Evolutionary conservation across 2,888 invertebrate genomes (phyloP), one percentile per base, ranked within the genome.

Genomic region (Cantharis rustica): DNA sequence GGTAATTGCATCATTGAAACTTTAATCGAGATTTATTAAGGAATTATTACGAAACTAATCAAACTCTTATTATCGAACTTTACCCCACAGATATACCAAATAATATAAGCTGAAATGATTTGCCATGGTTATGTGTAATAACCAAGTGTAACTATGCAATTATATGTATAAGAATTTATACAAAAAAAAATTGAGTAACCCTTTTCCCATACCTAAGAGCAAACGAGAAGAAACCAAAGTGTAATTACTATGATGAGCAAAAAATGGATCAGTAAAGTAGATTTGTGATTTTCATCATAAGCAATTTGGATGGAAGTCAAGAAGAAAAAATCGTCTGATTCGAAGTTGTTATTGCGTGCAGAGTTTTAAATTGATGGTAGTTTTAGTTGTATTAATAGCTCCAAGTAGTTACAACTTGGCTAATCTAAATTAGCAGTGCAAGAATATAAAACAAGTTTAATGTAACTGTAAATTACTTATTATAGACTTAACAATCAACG

Each of bases 401-500:
- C n/a, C 31, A 31, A 31, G 31, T 31, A 31, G 31, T n/a, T 13
- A 31, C 31, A 31, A 31, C 31, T n/a, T 64, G 16, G 17, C 64
- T 16, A 64, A 64, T 64, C 17, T 20, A 64, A 64, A 64, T 64
- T 64, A 64, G 16, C 20, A 64, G 64, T 64, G 20, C 16, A 20
- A 20, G 64, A 64, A 64, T 64, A 20, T 64, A 64, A 64, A 64
- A 71, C 71, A n/a, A 16, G 71, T 71, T 71, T 71, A 20, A 64
- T 64, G 16, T 71, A 71, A 71, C 71, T 71, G 71, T 71, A 71
- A 23, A 71, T 71, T 15, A 20, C 20, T 63, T 64, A 64, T 64
- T 20, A 17, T 20, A 64, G 64, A 64, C 64, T 64, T 62, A 62
- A 62, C 64, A 64, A 64, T 64, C 20, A 70, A 62, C 66, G 17